phyloP scores from a whole-genome alignment of 2,797 vertebrate genomes.

The Sebastes aleutianus region DNA sequence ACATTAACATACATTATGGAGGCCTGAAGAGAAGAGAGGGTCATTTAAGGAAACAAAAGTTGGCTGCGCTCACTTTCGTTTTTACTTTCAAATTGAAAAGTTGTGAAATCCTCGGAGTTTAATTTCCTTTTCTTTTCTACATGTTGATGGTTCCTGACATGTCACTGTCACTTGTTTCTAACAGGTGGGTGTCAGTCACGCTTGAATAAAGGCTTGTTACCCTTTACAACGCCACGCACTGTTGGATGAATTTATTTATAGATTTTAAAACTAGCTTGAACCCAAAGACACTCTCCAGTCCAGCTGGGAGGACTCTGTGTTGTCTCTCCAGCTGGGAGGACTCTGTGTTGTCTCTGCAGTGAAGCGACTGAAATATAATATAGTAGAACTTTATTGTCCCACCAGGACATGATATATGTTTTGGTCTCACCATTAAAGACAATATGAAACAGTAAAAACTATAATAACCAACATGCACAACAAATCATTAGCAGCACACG shows the following conservation, averaged over 20 bases:
- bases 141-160: background rate
- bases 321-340: background rate
- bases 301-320: background rate
- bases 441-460: background rate
- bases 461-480: background rate
- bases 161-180: background rate
- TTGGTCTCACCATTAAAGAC: background rate
- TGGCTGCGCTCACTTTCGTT: background rate
- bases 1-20: conserved; percentile 50
- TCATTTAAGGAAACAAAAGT: conserved; percentile 35
- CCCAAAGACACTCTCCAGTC: background rate
- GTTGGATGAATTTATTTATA: background rate
- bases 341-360: background rate
- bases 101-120: background rate
- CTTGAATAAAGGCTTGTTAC: conserved; percentile 13
- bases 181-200: conserved; percentile 8
- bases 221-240: background rate
- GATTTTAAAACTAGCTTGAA: background rate
- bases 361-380: background rate
- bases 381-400: background rate
- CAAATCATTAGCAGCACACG: background rate
- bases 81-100: conserved; percentile 30
- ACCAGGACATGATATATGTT: background rate
- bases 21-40: background rate
- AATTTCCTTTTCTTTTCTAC: background rate